Evolutionary conservation across 1,140 invertebrate species (phyloP).

Genomic region (Globodera rostochiensis): DNA sequence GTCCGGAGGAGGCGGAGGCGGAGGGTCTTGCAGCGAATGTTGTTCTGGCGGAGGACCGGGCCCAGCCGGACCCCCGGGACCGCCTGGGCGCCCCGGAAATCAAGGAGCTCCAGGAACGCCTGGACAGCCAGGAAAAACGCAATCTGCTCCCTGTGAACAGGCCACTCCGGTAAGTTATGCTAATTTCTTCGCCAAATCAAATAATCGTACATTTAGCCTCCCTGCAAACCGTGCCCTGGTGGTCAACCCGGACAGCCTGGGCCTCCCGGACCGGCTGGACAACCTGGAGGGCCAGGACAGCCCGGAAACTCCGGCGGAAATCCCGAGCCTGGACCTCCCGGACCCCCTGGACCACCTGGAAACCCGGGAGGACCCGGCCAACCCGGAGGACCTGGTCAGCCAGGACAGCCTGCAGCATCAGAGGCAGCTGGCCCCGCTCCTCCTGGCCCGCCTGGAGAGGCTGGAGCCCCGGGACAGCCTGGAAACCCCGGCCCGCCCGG

Average conservation of each 20-base stretch:
- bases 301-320: constrained; percentile 41
- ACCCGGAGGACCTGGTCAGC: constrained; percentile 44
- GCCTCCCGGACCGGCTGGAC: constrained; percentile 54
- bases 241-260: constrained; percentile 48
- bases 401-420: constrained; percentile 54
- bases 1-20: constrained; percentile 45
- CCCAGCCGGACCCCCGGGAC: constrained; percentile 49
- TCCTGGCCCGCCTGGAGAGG: constrained; percentile 34
- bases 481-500: constrained; percentile 46
- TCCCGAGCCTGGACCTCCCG: constrained; percentile 30
- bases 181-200: neutral
- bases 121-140: constrained; percentile 31
- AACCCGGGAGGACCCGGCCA: constrained; percentile 42
- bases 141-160: constrained; percentile 30
- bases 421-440: constrained; percentile 40
- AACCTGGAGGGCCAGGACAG: constrained; percentile 48
- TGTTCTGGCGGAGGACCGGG: constrained; percentile 54
- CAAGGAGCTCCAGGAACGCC: constrained; percentile 50
- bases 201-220: constrained; percentile 21
- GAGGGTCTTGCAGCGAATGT: constrained; percentile 47
- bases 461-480: constrained; percentile 33
- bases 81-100: constrained; percentile 55
- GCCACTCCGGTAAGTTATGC: constrained; percentile 22
- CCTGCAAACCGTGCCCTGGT: constrained; percentile 44
- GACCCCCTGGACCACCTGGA: constrained; percentile 37